Evolutionary conservation across 2,113 vertebrate genomes (phyloP).

Genomic region (Xenopus borealis): DNA sequence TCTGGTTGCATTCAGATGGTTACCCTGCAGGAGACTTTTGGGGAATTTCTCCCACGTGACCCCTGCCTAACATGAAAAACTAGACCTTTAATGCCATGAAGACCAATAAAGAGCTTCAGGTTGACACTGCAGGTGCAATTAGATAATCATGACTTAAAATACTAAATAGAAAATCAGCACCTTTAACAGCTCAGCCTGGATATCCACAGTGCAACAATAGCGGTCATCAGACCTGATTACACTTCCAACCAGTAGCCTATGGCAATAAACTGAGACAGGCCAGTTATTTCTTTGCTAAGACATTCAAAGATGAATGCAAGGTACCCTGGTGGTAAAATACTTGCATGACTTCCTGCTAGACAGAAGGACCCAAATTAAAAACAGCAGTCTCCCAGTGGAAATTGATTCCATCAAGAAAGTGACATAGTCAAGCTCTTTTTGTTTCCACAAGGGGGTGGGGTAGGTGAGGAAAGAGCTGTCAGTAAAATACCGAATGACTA

Average conservation of each 20-base stretch:
- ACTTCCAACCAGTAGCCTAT: slow-evolving; percentile 17
- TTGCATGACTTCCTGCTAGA: slow-evolving; percentile 19
- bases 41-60: too few species aligned
- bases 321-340: slow-evolving; percentile 13
- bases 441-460: neutral
- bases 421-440: slow-evolving; percentile 20
- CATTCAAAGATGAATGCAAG: slow-evolving; percentile 21
- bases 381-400: slow-evolving; percentile 14
- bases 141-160: too few species aligned
- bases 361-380: slow-evolving; percentile 22
- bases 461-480: slow-evolving; percentile 18
- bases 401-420: slow-evolving; percentile 20
- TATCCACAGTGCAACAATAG: too few species aligned
- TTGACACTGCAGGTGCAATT: too few species aligned
- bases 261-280: slow-evolving; percentile 16
- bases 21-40: too few species aligned
- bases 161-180: too few species aligned
- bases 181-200: too few species aligned
- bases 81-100: too few species aligned
- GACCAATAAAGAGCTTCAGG: too few species aligned
- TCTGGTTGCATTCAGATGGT: too few species aligned
- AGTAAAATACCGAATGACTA: slow-evolving; percentile 11
- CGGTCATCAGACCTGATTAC: neutral
- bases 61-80: too few species aligned
- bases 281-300: slow-evolving; percentile 21